Evolutionary conservation across 2,797 vertebrate species (phyloP).

Genomic region (Chelmon rostratus): DNA sequence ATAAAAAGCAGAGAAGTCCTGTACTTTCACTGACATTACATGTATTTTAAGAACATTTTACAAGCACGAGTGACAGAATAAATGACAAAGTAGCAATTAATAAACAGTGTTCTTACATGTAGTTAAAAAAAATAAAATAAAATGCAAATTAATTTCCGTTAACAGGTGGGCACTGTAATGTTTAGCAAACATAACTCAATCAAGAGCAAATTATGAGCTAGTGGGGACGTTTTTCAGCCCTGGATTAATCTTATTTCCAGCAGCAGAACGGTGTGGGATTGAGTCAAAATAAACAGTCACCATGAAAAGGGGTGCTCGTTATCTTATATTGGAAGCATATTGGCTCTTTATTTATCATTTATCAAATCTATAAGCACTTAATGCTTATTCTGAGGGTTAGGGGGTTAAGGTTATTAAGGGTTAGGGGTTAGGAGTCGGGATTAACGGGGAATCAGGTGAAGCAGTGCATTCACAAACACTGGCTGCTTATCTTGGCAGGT

Average conservation of each 20-base stretch:
- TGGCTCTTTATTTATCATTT: too few species aligned
- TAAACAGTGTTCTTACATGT: neutral
- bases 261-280: too few species aligned
- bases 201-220: neutral
- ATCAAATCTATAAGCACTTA: too few species aligned
- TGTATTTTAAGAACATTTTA: neutral
- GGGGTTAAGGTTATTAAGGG: too few species aligned
- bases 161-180: neutral
- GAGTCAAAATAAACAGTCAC: too few species aligned
- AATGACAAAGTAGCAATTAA: neutral
- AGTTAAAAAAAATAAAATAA: neutral
- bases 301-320: too few species aligned
- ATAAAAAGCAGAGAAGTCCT: constrained; percentile 4
- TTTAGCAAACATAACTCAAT: neutral
- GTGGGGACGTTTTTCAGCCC: neutral
- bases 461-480: too few species aligned
- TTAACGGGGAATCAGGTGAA: too few species aligned
- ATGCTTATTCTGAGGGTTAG: too few species aligned
- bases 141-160: neutral
- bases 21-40: neutral
- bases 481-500: too few species aligned
- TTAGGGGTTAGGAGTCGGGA: too few species aligned
- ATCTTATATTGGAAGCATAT: too few species aligned
- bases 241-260: neutral
- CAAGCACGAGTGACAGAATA: neutral